Percentiles rank a stretch among this genome's conserved stretches.
Conservation (phyloP, 37 sponge, comb jelly and placozoan genomes). For the Theonella swinhoei region DNA sequence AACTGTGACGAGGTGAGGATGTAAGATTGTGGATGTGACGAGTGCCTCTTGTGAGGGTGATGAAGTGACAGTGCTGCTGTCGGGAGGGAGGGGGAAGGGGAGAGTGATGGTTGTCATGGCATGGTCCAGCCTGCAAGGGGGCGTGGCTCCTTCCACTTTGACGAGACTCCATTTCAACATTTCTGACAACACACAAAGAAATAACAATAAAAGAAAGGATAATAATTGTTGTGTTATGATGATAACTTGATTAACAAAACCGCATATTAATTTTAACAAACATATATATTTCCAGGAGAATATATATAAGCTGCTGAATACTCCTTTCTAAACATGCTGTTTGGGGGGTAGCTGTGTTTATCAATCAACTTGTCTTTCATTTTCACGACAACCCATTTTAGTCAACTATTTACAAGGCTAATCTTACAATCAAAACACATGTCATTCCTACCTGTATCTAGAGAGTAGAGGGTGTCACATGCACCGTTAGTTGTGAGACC, state of each 20-base stretch:
- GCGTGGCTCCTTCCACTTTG: slow-evolving; percentile 18
- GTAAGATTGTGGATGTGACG: not conserved
- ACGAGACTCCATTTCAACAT: slow-evolving; percentile 34
- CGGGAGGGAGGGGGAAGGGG: not conserved
- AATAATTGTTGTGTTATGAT: not conserved
- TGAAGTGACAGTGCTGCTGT: not conserved
- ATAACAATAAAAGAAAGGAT: not conserved
- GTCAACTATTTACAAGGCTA: no score
- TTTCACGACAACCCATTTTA: no score
- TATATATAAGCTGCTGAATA: not conserved
- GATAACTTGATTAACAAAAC: not conserved
- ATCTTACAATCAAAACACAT: no score
- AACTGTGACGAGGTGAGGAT: not conserved
- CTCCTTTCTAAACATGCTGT: not conserved
- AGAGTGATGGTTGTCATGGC: slow-evolving; percentile 50
- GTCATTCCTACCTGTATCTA: slow-evolving; percentile 65
- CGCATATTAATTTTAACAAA: not conserved
- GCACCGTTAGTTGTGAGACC: slow-evolving; percentile 45
- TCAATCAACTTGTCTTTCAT: no score
- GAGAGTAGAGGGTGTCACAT: slow-evolving; percentile 45
- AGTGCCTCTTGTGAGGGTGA: not conserved
- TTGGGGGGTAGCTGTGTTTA: no score
- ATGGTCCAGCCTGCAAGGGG: slow-evolving; percentile 57
- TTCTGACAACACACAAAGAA: not conserved
- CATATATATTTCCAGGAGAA: not conserved